Conservation (phyloP, 2,888 invertebrate species). For the Melanargia galathea region DNA sequence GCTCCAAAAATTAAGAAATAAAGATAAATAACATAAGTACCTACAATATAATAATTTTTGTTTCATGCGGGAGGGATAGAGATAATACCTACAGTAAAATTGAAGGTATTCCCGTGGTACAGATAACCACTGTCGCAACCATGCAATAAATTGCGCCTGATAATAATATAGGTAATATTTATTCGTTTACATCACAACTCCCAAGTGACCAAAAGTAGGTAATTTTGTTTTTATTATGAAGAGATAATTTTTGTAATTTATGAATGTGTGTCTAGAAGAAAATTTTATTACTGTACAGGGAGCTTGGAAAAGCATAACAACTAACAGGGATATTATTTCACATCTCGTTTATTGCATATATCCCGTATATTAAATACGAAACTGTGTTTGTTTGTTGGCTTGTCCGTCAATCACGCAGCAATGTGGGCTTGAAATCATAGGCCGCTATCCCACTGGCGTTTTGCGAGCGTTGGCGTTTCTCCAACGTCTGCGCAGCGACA, state of each 20-base stretch:
- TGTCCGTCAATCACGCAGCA: too few relatives aligned
- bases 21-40: too few relatives aligned
- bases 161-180: constrained; percentile 26
- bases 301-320: too few relatives aligned
- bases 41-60: background rate
- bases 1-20: too few relatives aligned
- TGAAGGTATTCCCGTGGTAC: constrained; percentile 24
- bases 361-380: too few relatives aligned
- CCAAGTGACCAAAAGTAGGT: constrained; percentile 19
- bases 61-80: background rate
- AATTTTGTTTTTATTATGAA: constrained; percentile 19
- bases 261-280: constrained; percentile 1
- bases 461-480: too few relatives aligned
- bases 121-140: constrained; percentile 22
- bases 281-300: constrained; percentile 7
- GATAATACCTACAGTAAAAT: constrained; percentile 12
- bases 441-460: too few relatives aligned
- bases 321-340: background rate
- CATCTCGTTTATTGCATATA: too few relatives aligned
- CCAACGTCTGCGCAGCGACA: too few relatives aligned
- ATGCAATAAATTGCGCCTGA: constrained; percentile 22
- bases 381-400: too few relatives aligned
- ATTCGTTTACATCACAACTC: constrained; percentile 20
- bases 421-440: too few relatives aligned
- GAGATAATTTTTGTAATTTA: constrained; percentile 13